Base-by-base conservation (phyloP, 2,113 vertebrate genomes). In the Rhabdornis inornatus region DNA sequence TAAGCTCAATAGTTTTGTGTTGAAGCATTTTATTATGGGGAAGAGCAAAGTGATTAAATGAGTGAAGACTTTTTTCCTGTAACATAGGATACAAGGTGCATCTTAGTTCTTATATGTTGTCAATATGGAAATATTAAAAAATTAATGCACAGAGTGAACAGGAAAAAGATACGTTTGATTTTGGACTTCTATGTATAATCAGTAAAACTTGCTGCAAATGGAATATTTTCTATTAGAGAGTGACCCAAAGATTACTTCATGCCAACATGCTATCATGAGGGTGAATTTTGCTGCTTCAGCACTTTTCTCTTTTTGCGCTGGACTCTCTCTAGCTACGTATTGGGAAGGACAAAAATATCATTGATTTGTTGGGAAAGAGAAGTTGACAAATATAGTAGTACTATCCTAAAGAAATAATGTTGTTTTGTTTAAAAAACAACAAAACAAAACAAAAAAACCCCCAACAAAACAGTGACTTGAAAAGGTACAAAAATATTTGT, bases 241-340 rank as follows among this genome's bases (percentile, higher is more conserved):
- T 5, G 3, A 56, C 72, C 17, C 37, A 47, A 27, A 65, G 15
- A 15, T 76, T 87, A 22, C 30, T 39, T 72, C 18, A 25, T 74
- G n/a, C 27, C 27, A 49, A 5, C 1, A 0, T 9, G 18, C 25
- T 53, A 0, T 63, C 28, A 1, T 1, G 0, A 55, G 23, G 27
- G 23, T 80, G 9, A 8, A 7, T 74, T 83, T 61, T 2, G 1
- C 49, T 74, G 14, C 53, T 79, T 60, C 24, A 53, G 8, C 33
- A 33, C 5, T 37, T 8, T 55, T 37, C 21, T 66, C 33, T n/a
- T 56, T 69, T 42, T 83, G 44, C 3, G 3, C 1, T 17, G 44
- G 31, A 75, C 21, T 9, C 2, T 74, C 23, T 60, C n/a, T 65
- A 63, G 31, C 27, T 60, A 5, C 19, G 4, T 33, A 70, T 81